These are phyloP conservation scores for Parauchenoglanis ngamensis DNA, from an alignment of 2,797 vertebrate genomes.

Conservation along the genomic window DNA sequence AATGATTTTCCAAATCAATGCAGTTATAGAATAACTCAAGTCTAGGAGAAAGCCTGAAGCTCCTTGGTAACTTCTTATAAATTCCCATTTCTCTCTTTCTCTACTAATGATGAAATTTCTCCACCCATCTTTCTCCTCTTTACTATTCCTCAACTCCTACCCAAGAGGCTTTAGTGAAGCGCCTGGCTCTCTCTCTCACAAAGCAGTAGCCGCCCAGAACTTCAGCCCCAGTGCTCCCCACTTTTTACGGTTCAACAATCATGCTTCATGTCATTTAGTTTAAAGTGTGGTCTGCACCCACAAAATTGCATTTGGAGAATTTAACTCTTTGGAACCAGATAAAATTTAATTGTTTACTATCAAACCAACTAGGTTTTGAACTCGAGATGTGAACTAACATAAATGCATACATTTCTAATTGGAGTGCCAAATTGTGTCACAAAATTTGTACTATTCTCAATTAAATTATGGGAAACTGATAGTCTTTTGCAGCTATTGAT, in stretches of 20 bases:
- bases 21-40: not conserved
- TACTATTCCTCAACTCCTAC: not conserved
- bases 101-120: not conserved
- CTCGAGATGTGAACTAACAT: not conserved
- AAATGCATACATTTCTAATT: not conserved
- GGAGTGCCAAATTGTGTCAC: not conserved
- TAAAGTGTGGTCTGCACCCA: not conserved
- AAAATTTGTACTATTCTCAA: not conserved
- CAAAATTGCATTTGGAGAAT: not conserved
- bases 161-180: not conserved
- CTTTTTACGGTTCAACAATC: not conserved
- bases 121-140: not conserved
- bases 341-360: not conserved
- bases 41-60: constrained; percentile 5
- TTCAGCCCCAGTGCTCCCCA: not conserved
- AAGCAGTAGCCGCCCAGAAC: not conserved
- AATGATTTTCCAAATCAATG: not conserved
- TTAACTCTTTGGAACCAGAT: not conserved
- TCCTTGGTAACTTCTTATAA: not conserved
- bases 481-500: not conserved
- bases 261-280: not conserved
- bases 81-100: not conserved
- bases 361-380: not conserved
- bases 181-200: not conserved
- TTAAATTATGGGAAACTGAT: not conserved